Conservation (phyloP, 2,888 invertebrate species). For the Amaurobius ferox region DNA sequence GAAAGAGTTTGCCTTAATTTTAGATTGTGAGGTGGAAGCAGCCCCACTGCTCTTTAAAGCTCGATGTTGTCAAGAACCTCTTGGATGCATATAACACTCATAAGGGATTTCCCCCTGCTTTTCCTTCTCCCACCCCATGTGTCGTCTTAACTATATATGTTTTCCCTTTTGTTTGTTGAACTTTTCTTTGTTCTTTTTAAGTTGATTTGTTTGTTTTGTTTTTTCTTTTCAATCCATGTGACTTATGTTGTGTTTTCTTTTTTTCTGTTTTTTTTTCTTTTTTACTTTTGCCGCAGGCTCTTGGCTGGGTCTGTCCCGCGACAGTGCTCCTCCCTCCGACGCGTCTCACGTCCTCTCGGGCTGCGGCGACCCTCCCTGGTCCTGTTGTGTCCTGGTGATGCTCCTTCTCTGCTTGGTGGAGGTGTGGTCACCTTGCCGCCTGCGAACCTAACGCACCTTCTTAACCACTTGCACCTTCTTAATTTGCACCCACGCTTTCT, state of each 20-base stretch:
- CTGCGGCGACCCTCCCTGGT: neutral
- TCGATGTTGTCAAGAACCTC: too few relatives aligned
- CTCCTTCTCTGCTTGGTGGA: conserved; percentile 52
- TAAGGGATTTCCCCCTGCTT: too few relatives aligned
- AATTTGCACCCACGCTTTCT: too few relatives aligned
- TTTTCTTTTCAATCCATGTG: conserved; percentile 5
- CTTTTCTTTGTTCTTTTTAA: neutral
- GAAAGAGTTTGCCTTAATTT: too few relatives aligned
- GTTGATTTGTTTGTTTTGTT: conserved; percentile 14
- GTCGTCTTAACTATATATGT: too few relatives aligned
- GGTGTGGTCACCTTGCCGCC: neutral
- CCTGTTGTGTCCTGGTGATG: conserved; percentile 24
- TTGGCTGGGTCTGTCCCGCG: conserved; percentile 32
- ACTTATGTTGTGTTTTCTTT: conserved; percentile 44
- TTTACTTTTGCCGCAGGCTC: conserved; percentile 63
- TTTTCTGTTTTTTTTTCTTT: conserved; percentile 49
- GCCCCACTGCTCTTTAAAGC: too few relatives aligned
- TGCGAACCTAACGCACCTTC: neutral
- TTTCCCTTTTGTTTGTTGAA: too few relatives aligned
- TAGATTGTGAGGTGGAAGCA: too few relatives aligned
- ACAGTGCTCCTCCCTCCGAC: conserved; percentile 21
- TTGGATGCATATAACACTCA: too few relatives aligned
- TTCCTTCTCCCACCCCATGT: too few relatives aligned
- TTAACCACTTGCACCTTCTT: too few relatives aligned
- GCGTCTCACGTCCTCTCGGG: conserved; percentile 28